phyloP scores from a whole-genome alignment of 1,140 invertebrate genomes.

The Popillia japonica region DNA sequence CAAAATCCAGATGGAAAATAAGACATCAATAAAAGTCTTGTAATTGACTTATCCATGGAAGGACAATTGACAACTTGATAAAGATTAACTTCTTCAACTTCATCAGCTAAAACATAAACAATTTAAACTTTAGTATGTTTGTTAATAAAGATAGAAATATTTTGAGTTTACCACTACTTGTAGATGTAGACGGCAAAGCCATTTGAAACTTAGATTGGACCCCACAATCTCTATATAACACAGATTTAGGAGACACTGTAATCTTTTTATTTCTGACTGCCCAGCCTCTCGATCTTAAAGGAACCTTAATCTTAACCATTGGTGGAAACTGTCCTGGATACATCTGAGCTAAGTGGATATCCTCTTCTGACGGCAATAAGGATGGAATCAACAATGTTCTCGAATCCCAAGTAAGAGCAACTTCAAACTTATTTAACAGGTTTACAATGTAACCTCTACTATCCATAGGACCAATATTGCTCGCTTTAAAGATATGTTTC shows the following conservation, averaged over 20 bases:
- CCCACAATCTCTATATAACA: slow-evolving; percentile 55
- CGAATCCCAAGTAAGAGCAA: slow-evolving; percentile 96
- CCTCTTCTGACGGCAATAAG: slow-evolving; percentile 84
- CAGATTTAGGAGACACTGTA: slow-evolving; percentile 64
- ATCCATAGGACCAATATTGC: slow-evolving; percentile 67
- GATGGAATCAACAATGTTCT: slow-evolving; percentile 89
- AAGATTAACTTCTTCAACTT: slow-evolving; percentile 48
- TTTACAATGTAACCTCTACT: slow-evolving; percentile 86
- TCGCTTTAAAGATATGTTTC: slow-evolving; percentile 89
- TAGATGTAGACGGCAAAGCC: slow-evolving; percentile 47
- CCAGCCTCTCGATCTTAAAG: slow-evolving; percentile 77
- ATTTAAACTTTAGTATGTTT: slow-evolving; percentile 17
- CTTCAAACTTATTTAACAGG: slow-evolving; percentile 95
- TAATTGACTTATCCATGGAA: slow-evolving; percentile 62
- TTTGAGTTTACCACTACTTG: slow-evolving; percentile 46
- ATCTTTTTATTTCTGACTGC: slow-evolving; percentile 70
- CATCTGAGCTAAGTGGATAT: slow-evolving; percentile 62
- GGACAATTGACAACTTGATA: slow-evolving; percentile 54
- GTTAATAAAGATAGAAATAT: neutral
- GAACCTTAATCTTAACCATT: slow-evolving; percentile 68
- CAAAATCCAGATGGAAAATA: slow-evolving; percentile 99
- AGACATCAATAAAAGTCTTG: slow-evolving; percentile 85
- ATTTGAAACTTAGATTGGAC: slow-evolving; percentile 53
- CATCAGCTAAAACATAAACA: slow-evolving; percentile 17
- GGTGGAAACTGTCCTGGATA: slow-evolving; percentile 55